phyloP scores from a whole-genome alignment of 1,140 invertebrate species.

The Aphelinus certus region DNA sequence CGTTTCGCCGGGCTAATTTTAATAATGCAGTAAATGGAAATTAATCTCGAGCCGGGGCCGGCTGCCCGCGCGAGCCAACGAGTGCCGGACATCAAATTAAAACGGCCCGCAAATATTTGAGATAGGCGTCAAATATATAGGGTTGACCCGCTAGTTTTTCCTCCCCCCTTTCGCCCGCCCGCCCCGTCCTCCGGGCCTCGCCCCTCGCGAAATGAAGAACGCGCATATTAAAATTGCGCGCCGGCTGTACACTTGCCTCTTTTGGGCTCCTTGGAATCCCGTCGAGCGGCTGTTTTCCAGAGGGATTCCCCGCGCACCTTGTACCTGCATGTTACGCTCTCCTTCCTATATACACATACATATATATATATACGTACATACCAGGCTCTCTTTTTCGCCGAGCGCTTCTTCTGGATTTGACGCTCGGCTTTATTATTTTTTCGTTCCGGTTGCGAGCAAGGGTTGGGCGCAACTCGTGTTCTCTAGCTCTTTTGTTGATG shows the following conservation, averaged over 20 bases:
- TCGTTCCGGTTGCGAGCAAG: too few relatives aligned
- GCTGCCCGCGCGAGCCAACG: neutral
- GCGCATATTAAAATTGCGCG: constrained; percentile 35
- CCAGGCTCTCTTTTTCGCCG: too few relatives aligned
- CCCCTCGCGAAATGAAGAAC: constrained; percentile 32
- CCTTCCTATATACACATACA: neutral
- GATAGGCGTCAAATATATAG: constrained; percentile 16
- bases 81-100: constrained; percentile 29
- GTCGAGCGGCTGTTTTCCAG: too few relatives aligned
- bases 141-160: neutral
- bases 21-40: constrained; percentile 37
- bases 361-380: too few relatives aligned
- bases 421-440: too few relatives aligned
- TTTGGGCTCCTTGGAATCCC: too few relatives aligned
- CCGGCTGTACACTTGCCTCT: too few relatives aligned
- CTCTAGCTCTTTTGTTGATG: too few relatives aligned
- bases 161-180: neutral
- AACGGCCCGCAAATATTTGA: constrained; percentile 34
- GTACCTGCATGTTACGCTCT: too few relatives aligned
- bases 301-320: too few relatives aligned
- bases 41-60: constrained; percentile 2
- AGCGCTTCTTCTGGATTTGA: too few relatives aligned
- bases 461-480: too few relatives aligned
- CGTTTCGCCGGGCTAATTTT: constrained; percentile 28
- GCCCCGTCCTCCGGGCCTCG: neutral